phyloP scores from a whole-genome alignment of 1,140 invertebrate species.

The Drosophila sturtevanti region DNA sequence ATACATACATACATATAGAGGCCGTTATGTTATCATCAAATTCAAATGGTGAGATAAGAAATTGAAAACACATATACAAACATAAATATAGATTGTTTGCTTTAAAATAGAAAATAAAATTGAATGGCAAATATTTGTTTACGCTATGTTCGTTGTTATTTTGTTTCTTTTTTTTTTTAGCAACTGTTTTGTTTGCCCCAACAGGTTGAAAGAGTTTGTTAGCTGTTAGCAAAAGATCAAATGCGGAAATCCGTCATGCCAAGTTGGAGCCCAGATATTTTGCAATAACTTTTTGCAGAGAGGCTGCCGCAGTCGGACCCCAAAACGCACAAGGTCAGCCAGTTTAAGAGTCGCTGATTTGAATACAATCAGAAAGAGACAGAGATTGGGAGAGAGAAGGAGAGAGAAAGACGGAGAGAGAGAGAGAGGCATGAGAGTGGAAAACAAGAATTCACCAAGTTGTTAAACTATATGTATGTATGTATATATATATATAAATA shows the following conservation, averaged over 20 bases:
- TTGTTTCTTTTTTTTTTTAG: background rate
- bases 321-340: conserved; percentile 65
- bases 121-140: background rate
- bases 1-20: background rate
- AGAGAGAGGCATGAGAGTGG: conserved; percentile 1
- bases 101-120: background rate
- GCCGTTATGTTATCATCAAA: background rate
- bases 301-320: conserved; percentile 4
- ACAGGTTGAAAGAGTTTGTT: conserved; percentile 14
- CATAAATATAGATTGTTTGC: background rate
- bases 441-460: conserved; percentile 62
- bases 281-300: conserved; percentile 24
- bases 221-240: conserved; percentile 35
- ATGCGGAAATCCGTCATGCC: conserved; percentile 75
- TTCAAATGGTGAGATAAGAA: background rate
- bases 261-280: conserved; percentile 50
- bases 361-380: conserved; percentile 58
- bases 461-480: conserved; percentile 23
- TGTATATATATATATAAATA: conserved; percentile 26
- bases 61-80: background rate
- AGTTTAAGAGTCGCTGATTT: conserved; percentile 56
- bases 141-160: background rate
- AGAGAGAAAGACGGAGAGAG: background rate
- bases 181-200: background rate
- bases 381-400: background rate